A percentile compares a stretch with the other conserved stretches of the same genome.
These are phyloP conservation scores for Oncorhynchus gorbuscha DNA, from an alignment of 2,113 vertebrate species.

Conservation along the genomic window DNA sequence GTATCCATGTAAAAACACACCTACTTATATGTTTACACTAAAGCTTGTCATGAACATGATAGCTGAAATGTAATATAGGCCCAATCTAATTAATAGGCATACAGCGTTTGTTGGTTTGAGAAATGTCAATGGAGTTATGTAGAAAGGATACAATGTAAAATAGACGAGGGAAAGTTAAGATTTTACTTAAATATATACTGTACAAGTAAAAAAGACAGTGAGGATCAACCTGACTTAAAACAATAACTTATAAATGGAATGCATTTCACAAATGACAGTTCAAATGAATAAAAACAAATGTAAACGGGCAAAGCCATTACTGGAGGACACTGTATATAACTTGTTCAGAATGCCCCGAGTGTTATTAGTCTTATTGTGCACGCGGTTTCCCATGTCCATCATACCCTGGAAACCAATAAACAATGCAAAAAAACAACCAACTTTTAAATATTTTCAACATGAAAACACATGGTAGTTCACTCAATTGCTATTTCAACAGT, in stretches of 20 bases:
- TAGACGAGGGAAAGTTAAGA: constrained; percentile 11
- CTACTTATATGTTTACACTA: neutral
- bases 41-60: no score
- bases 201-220: constrained; percentile 64
- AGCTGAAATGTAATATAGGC: no score
- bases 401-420: constrained; percentile 25
- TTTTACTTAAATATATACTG: constrained; percentile 78
- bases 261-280: constrained; percentile 46
- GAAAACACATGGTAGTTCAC: constrained; percentile 38
- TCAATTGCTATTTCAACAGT: constrained; percentile 45
- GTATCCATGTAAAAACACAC: neutral
- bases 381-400: constrained; percentile 11
- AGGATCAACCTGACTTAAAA: constrained; percentile 64
- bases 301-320: constrained; percentile 65
- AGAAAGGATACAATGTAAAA: neutral
- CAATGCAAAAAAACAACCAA: constrained; percentile 23
- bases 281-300: constrained; percentile 49
- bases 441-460: constrained; percentile 41
- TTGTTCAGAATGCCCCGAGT: constrained; percentile 60
- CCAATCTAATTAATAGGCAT: no score
- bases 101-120: neutral
- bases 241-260: constrained; percentile 74
- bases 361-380: constrained; percentile 45
- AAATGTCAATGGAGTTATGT: neutral
- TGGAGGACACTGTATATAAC: constrained; percentile 56